phyloP scores from a whole-genome alignment of 2,113 vertebrate species.

The Mugil cephalus region DNA sequence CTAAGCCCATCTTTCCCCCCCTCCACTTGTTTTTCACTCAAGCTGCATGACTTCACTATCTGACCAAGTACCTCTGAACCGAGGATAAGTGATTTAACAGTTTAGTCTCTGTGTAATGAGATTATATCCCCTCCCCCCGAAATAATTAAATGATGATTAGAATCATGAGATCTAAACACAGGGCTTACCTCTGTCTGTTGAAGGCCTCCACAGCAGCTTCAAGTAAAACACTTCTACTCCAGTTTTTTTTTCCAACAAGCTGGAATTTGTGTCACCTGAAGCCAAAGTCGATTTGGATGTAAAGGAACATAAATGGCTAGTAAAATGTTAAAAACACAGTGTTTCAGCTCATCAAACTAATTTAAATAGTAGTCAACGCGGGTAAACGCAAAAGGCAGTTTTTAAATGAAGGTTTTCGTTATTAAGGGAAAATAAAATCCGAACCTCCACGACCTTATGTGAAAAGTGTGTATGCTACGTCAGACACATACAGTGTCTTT shows the following conservation, averaged over 20 bases:
- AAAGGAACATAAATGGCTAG: not conserved
- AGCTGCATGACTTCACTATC: constrained; percentile 3
- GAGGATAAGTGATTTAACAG: constrained; percentile 46
- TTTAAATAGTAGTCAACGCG: too few species aligned
- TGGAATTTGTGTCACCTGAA: constrained; percentile 11
- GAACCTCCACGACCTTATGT: too few species aligned
- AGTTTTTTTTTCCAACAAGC: too few species aligned
- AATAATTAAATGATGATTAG: constrained; percentile 45
- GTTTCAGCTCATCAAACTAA: too few species aligned
- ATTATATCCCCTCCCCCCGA: constrained; percentile 24
- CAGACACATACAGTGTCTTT: too few species aligned
- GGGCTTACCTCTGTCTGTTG: not conserved
- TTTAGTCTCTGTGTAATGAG: constrained; percentile 49
- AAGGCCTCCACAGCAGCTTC: not conserved
- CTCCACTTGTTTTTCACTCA: constrained; percentile 17
- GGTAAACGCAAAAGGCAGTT: too few species aligned
- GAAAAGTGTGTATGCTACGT: too few species aligned
- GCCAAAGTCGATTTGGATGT: constrained; percentile 19
- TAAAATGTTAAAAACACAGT: too few species aligned
- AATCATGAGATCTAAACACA: constrained; percentile 28
- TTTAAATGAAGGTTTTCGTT: too few species aligned
- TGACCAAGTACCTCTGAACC: constrained; percentile 29
- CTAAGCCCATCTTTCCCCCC: not conserved
- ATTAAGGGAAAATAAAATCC: too few species aligned
- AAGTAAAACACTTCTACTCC: too few species aligned